Evolutionary conservation across 1,140 invertebrate genomes (phyloP).

Genomic region (Archivesica marissinica): DNA sequence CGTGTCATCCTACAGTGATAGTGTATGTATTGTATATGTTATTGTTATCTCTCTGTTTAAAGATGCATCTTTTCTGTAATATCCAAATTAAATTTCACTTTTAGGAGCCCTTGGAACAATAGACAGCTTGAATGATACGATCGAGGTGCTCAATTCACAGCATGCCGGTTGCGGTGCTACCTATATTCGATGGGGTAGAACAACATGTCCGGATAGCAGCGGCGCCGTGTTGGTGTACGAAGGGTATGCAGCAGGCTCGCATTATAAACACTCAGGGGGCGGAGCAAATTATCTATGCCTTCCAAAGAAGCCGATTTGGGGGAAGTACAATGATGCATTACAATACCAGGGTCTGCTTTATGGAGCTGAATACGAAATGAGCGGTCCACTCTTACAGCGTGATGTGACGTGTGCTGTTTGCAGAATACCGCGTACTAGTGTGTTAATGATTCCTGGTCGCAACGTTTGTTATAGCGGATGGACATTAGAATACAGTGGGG

Average conservation of each 20-base stretch:
- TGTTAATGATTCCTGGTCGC: conserved; percentile 57
- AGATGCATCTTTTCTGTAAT: too few relatives aligned
- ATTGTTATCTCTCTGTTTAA: too few relatives aligned
- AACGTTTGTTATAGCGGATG: conserved; percentile 46
- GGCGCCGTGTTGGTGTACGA: background rate
- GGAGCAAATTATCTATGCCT: conserved; percentile 38
- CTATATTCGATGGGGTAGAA: conserved; percentile 35
- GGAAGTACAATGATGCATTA: background rate
- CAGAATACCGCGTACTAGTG: background rate
- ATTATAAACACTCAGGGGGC: background rate
- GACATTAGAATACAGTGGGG: conserved; percentile 56
- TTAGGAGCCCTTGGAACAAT: background rate
- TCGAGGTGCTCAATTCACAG: background rate
- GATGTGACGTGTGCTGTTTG: conserved; percentile 59
- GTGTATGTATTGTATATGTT: too few relatives aligned
- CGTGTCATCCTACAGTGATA: too few relatives aligned
- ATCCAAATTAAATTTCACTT: too few relatives aligned
- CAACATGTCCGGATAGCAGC: background rate
- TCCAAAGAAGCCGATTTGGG: conserved; percentile 22
- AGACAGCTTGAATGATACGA: background rate
- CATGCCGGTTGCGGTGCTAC: background rate
- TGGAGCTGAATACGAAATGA: conserved; percentile 36
- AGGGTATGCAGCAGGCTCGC: background rate
- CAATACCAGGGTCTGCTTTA: background rate
- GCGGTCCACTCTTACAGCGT: background rate